A percentile compares a stretch with the other conserved stretches of the same genome.
Conservation (phyloP, 2,888 invertebrate genomes). For the Thera obeliscata region DNA sequence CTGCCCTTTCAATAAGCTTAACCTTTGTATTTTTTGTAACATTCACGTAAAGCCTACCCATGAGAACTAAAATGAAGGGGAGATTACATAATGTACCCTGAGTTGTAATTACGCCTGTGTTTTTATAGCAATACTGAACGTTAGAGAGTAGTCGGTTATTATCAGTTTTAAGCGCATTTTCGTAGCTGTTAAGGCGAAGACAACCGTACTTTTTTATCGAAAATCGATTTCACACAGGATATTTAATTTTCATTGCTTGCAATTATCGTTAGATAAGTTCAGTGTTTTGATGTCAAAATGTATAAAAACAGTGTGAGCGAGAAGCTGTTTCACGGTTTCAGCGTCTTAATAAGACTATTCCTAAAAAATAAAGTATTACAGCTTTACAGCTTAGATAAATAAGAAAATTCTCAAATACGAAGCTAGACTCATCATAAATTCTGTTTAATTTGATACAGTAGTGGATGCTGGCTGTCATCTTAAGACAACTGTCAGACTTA, state of each 20-base stretch:
- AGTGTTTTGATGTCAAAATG: no score
- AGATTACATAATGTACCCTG: constrained; percentile 42
- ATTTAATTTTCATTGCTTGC: no score
- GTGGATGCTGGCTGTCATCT: constrained; percentile 18
- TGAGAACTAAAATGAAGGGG: constrained; percentile 43
- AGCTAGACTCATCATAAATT: constrained; percentile 8
- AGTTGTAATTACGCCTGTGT: constrained; percentile 41
- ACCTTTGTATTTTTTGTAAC: constrained; percentile 49
- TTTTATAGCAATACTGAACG: constrained; percentile 37
- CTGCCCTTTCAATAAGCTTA: constrained; percentile 52
- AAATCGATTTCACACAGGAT: no score
- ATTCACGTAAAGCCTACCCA: constrained; percentile 40
- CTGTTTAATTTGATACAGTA: constrained; percentile 3
- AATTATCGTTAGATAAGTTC: no score
- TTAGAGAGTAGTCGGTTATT: constrained; percentile 32
- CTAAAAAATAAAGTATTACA: not conserved
- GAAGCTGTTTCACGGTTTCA: no score
- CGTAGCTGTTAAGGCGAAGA: no score
- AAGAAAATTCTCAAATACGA: not conserved
- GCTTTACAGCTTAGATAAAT: no score
- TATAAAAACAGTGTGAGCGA: no score
- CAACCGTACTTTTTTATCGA: no score
- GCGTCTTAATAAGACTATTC: not conserved
- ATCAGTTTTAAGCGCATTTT: constrained; percentile 24
- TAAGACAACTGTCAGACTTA: constrained; percentile 21